phyloP scores from a whole-genome alignment of 2,888 invertebrate species.

The Andrena flavipes region DNA sequence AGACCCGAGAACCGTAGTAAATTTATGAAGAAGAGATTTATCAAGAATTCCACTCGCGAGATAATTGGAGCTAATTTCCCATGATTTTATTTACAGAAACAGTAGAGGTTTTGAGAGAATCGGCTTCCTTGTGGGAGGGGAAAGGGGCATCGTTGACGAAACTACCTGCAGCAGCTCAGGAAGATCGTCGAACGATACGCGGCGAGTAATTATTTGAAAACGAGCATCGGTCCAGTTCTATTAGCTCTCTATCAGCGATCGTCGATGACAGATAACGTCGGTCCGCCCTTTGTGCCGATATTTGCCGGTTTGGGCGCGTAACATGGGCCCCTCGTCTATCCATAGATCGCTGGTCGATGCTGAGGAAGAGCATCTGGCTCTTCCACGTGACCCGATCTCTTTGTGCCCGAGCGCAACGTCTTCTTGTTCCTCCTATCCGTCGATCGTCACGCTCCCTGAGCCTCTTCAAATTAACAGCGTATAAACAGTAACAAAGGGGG shows the following conservation, averaged over 20 bases:
- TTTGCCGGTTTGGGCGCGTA: constrained; percentile 58
- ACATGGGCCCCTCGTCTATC: constrained; percentile 54
- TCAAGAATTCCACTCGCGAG: not conserved
- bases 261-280: constrained; percentile 72
- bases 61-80: not conserved
- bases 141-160: constrained; percentile 48
- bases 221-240: constrained; percentile 71
- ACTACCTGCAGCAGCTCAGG: constrained; percentile 57
- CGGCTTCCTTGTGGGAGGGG: not conserved
- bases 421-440: constrained; percentile 42
- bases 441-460: constrained; percentile 32
- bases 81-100: not conserved
- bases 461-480: constrained; percentile 16
- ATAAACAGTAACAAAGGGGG: not conserved
- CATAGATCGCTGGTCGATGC: constrained; percentile 62
- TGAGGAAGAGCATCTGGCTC: constrained; percentile 80
- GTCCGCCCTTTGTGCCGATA: constrained; percentile 67
- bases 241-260: constrained; percentile 72
- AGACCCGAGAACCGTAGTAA: no score
- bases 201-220: constrained; percentile 76
- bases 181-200: constrained; percentile 64
- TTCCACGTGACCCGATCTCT: constrained; percentile 74
- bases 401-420: constrained; percentile 71
- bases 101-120: not conserved
- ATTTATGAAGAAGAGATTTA: no score